Evolutionary conservation across 2,888 invertebrate species (phyloP).

Genomic region (Meiosimyza decipiens): DNA sequence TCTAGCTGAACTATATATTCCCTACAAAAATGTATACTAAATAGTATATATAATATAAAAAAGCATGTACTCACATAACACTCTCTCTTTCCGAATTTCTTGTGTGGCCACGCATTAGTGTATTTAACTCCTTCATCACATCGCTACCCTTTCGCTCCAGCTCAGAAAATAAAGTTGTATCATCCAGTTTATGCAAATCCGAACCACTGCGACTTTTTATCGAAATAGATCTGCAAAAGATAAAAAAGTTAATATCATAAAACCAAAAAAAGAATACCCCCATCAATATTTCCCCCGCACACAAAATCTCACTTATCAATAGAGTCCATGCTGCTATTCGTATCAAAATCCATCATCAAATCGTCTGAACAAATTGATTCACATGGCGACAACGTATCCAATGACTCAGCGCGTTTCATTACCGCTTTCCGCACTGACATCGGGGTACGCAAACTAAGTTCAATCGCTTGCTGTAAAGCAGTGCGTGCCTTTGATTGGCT

Average conservation of each 20-base stretch:
- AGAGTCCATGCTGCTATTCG: constrained; percentile 67
- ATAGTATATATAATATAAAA: too few species aligned
- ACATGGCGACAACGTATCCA: constrained; percentile 85
- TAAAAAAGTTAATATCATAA: background rate
- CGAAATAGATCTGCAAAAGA: constrained; percentile 55
- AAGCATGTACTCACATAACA: constrained; percentile 51
- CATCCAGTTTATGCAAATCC: constrained; percentile 69
- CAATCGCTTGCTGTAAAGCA: constrained; percentile 65
- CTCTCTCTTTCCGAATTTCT: constrained; percentile 61
- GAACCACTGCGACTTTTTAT: constrained; percentile 66
- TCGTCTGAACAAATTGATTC: constrained; percentile 88
- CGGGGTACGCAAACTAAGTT: constrained; percentile 65
- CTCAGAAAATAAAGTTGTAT: constrained; percentile 67
- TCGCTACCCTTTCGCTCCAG: constrained; percentile 69
- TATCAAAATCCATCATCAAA: constrained; percentile 87
- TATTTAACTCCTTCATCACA: constrained; percentile 71
- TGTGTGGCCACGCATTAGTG: constrained; percentile 67
- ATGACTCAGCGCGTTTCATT: constrained; percentile 75
- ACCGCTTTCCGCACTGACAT: constrained; percentile 63
- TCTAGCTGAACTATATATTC: too few species aligned
- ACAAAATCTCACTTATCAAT: constrained; percentile 58
- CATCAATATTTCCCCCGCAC: background rate
- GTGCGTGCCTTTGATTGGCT: constrained; percentile 60
- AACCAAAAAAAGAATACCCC: background rate
- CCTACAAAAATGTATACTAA: too few species aligned